Conservation (phyloP, 2,888 invertebrate genomes). For the Scrobipalpa atriplicella region DNA sequence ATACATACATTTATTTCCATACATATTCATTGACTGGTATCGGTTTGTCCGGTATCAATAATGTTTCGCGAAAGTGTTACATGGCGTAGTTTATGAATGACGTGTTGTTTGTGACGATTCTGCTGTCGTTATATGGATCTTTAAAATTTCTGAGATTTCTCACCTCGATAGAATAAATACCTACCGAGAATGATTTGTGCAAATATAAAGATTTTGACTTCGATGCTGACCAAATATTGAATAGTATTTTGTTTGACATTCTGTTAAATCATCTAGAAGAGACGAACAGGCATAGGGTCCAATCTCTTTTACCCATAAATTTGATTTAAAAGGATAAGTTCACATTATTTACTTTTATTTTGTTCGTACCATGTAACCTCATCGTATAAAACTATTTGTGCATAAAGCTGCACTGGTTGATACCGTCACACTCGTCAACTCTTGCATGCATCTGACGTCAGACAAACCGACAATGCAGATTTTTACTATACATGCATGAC, state of each 20-base stretch:
- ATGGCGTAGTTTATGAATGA: background rate
- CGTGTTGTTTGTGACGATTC: too few species aligned
- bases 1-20: constrained; percentile 59
- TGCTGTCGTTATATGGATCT: too few species aligned
- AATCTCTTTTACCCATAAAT: background rate
- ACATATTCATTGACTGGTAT: constrained; percentile 78
- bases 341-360: background rate
- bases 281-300: too few species aligned
- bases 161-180: too few species aligned
- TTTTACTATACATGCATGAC: background rate
- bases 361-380: background rate
- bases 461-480: background rate
- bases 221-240: too few species aligned
- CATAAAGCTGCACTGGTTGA: constrained; percentile 35
- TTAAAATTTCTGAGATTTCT: too few species aligned
- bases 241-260: too few species aligned
- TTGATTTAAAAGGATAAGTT: background rate
- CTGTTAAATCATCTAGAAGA: too few species aligned
- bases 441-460: constrained; percentile 13
- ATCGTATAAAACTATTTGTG: background rate
- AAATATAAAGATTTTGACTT: too few species aligned
- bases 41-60: constrained; percentile 68
- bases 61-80: constrained; percentile 50
- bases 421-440: constrained; percentile 21
- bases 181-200: too few species aligned